A percentile compares a stretch with the other conserved stretches of the same genome.
Conservation (phyloP, 2,888 invertebrate species). For the Anthrax anthrax region DNA sequence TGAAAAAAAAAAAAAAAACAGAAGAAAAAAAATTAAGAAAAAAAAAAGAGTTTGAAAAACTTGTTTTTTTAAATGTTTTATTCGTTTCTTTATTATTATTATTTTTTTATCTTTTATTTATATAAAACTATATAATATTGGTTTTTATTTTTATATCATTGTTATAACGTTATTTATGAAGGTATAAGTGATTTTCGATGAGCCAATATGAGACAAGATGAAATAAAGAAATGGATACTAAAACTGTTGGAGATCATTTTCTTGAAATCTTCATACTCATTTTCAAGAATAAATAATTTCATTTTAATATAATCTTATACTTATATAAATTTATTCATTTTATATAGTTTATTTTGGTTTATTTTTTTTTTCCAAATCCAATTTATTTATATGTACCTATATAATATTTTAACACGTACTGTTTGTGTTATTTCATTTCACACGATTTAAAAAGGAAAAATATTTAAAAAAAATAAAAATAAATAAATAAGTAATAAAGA, state of each 20-base stretch:
- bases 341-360: no score
- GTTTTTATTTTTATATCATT: not conserved
- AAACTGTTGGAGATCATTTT: slow-evolving; percentile 5
- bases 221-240: slow-evolving; percentile 18
- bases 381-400: no score
- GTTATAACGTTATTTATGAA: slow-evolving; percentile 34
- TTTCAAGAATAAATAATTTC: not conserved
- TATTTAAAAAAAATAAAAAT: no score
- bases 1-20: not conserved
- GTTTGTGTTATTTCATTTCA: no score
- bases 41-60: not conserved
- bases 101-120: no score
- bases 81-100: not conserved
- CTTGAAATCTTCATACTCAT: not conserved
- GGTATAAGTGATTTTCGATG: slow-evolving; percentile 36
- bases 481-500: no score
- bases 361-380: no score
- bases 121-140: not conserved
- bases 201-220: not conserved
- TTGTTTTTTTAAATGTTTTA: not conserved
- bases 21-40: not conserved
- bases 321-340: no score
- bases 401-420: no score
- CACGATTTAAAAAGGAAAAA: no score
- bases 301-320: no score